Conservation (phyloP, 1,140 invertebrate species). For the Lutraria rhynchaena region DNA sequence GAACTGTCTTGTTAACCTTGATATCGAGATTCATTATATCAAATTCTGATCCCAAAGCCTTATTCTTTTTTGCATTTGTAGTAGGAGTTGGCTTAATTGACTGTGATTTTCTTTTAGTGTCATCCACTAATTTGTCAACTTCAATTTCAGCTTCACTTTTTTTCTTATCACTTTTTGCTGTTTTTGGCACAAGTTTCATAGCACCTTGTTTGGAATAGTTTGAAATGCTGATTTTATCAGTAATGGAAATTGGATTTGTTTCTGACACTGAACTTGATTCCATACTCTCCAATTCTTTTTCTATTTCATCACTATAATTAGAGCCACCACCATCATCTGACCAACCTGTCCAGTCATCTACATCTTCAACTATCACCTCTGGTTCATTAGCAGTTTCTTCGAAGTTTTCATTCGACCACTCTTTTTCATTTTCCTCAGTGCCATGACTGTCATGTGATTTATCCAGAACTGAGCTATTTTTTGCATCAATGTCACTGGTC, state of each 20-base stretch:
- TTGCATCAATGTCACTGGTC: background rate
- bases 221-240: background rate
- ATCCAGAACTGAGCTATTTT: background rate
- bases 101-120: background rate
- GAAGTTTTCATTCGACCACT: background rate
- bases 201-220: background rate
- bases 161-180: background rate
- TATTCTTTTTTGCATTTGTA: background rate
- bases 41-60: conserved; percentile 37
- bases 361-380: background rate
- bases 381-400: background rate
- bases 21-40: conserved; percentile 50
- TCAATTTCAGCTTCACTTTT: background rate
- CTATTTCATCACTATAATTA: conserved; percentile 55
- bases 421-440: background rate
- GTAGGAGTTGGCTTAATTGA: background rate
- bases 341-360: conserved; percentile 33
- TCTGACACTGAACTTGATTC: background rate
- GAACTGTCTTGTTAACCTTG: conserved; percentile 10
- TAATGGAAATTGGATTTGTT: background rate
- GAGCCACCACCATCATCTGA: conserved; percentile 8
- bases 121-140: background rate
- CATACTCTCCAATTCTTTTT: conserved; percentile 41
- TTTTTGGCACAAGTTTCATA: background rate
- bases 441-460: background rate